phyloP scores from a whole-genome alignment of 2,888 invertebrate genomes.

The Graphium colonna region DNA sequence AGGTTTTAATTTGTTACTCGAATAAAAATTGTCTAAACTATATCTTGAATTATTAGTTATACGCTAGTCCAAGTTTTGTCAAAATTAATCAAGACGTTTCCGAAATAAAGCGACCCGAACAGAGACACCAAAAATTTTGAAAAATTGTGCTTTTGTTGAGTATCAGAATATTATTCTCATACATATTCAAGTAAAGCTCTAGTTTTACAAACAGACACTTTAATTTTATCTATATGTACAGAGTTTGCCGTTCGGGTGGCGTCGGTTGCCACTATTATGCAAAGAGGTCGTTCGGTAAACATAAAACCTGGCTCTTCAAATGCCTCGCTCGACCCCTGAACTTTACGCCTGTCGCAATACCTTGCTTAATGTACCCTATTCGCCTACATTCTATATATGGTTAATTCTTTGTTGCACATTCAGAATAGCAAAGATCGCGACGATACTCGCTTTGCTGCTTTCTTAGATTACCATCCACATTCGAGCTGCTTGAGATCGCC shows the following conservation, averaged over 20 bases:
- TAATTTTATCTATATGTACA: too few relatives aligned
- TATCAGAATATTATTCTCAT: too few relatives aligned
- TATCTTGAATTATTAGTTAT: too few relatives aligned
- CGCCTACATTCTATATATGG: constrained; percentile 8
- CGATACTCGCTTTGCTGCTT: neutral
- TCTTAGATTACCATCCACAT: neutral
- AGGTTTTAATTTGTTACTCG: too few relatives aligned
- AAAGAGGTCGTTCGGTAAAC: constrained; percentile 38
- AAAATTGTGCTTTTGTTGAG: too few relatives aligned
- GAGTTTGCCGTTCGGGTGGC: constrained; percentile 32
- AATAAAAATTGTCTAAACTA: too few relatives aligned
- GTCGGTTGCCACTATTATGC: constrained; percentile 37
- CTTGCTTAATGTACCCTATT: constrained; percentile 17
- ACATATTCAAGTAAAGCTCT: too few relatives aligned
- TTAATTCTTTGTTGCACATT: constrained; percentile 14
- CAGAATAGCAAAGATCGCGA: neutral
- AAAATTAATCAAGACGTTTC: too few relatives aligned
- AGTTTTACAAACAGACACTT: too few relatives aligned
- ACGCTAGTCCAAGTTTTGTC: too few relatives aligned
- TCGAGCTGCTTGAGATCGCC: neutral
- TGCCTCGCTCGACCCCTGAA: constrained; percentile 38
- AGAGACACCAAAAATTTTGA: too few relatives aligned
- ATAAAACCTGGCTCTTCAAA: constrained; percentile 41
- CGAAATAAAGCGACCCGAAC: too few relatives aligned
- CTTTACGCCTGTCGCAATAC: constrained; percentile 23